phyloP scores from a whole-genome alignment of 2,888 invertebrate genomes.

The Pantelozetes paolii region DNA sequence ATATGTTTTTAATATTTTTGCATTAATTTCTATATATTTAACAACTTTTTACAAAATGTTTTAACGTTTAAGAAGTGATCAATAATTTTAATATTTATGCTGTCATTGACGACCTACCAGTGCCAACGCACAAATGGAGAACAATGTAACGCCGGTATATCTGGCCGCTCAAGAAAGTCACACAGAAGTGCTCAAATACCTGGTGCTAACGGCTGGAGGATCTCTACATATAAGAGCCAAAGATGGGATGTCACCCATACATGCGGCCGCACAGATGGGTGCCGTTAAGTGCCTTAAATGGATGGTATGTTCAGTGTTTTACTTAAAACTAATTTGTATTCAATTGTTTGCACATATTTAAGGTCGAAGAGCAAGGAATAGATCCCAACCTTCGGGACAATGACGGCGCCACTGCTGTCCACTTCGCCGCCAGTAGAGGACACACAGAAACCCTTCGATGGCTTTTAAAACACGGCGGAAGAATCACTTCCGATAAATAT shows the following conservation, averaged over 20 bases:
- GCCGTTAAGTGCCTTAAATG: slow-evolving; percentile 79
- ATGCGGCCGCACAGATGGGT: slow-evolving; percentile 85
- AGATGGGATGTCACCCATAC: slow-evolving; percentile 85
- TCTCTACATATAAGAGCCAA: slow-evolving; percentile 74
- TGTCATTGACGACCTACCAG: slow-evolving; percentile 57
- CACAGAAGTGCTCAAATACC: slow-evolving; percentile 74
- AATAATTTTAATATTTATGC: slow-evolving; percentile 36
- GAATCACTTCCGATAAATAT: slow-evolving; percentile 73
- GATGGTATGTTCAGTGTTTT: slow-evolving; percentile 63
- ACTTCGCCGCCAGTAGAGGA: slow-evolving; percentile 80
- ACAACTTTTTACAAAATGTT: too few species aligned
- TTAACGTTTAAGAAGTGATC: neutral
- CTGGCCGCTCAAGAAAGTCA: slow-evolving; percentile 84
- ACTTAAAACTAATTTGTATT: neutral
- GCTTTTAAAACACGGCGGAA: slow-evolving; percentile 76
- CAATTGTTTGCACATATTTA: slow-evolving; percentile 18
- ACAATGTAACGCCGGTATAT: slow-evolving; percentile 83
- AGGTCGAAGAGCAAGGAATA: slow-evolving; percentile 71
- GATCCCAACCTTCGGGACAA: slow-evolving; percentile 80
- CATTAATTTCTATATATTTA: too few species aligned
- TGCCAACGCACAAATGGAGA: slow-evolving; percentile 86
- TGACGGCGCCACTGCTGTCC: slow-evolving; percentile 81
- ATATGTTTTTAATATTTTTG: too few species aligned
- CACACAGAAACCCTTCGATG: slow-evolving; percentile 68
- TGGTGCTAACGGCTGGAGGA: slow-evolving; percentile 77